These are phyloP conservation scores for Edolisoma coerulescens DNA, from an alignment of 2,113 vertebrate genomes.

Conservation along the genomic window DNA sequence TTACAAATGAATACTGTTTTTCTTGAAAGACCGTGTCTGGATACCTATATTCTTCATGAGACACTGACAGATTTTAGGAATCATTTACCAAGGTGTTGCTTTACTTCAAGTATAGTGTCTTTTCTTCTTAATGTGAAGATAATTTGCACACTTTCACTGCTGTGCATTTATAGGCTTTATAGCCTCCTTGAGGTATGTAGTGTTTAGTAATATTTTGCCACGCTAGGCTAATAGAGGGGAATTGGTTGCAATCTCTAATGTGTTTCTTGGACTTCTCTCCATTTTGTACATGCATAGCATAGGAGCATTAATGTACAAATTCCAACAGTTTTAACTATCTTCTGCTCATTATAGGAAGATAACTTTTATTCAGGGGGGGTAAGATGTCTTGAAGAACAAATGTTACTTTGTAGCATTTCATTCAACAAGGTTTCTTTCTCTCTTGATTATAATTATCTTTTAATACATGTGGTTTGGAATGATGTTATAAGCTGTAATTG, in stretches of 20 bases:
- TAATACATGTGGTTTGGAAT: background rate
- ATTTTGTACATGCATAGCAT: background rate
- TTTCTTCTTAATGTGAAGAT: background rate
- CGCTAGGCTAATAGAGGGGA: background rate
- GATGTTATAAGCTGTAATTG: background rate
- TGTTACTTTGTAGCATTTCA: background rate
- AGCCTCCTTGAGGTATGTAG: background rate
- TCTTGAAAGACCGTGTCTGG: background rate
- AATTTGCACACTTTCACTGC: background rate
- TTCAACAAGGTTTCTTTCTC: background rate
- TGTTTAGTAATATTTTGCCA: background rate
- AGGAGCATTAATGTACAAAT: background rate
- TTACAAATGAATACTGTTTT: background rate
- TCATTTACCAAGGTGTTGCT: background rate
- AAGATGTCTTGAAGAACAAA: background rate
- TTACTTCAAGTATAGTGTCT: background rate
- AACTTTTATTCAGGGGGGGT: background rate
- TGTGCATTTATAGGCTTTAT: background rate
- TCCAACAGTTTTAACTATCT: background rate
- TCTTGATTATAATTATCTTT: background rate
- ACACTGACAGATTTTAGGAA: background rate
- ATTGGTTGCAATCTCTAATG: background rate
- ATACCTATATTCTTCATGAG: background rate
- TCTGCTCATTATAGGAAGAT: background rate
- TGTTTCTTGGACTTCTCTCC: background rate